Conservation (phyloP, 1,140 invertebrate genomes). For the Plectrocnemia conspersa region DNA sequence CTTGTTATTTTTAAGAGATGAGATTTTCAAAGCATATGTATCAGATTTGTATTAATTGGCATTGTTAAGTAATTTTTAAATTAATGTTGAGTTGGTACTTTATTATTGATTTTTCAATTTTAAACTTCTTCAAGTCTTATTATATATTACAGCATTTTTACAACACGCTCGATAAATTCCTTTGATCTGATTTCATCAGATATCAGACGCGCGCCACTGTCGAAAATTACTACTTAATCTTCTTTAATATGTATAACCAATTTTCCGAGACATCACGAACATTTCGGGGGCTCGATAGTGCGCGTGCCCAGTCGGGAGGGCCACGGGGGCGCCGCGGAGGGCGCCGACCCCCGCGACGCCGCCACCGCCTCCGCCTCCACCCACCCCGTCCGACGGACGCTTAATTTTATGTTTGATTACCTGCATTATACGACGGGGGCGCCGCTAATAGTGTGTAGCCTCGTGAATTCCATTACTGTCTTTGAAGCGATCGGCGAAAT, state of each 20-base stretch:
- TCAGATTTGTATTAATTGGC: no score
- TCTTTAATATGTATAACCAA: constrained; percentile 4
- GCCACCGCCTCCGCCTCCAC: background rate
- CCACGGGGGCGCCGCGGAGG: background rate
- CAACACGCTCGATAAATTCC: no score
- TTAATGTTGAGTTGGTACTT: no score
- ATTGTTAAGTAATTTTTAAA: no score
- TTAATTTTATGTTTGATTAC: constrained; percentile 22
- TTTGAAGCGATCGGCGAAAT: no score
- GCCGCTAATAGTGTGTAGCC: constrained; percentile 6
- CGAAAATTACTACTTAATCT: constrained; percentile 2
- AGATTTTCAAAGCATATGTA: no score
- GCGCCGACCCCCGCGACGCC: background rate
- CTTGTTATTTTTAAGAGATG: no score
- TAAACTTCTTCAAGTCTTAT: no score
- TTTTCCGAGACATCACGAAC: constrained; percentile 9
- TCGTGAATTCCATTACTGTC: constrained; percentile 5
- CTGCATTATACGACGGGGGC: constrained; percentile 8
- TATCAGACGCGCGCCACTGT: background rate
- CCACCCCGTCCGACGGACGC: background rate
- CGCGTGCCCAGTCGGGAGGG: constrained; percentile 1
- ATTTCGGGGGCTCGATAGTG: constrained; percentile 5
- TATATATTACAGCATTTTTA: no score
- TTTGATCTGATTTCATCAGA: no score
- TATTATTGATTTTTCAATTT: no score